Evolutionary conservation across 2,888 invertebrate species (phyloP).

Genomic region (Subacronicta megacephala): DNA sequence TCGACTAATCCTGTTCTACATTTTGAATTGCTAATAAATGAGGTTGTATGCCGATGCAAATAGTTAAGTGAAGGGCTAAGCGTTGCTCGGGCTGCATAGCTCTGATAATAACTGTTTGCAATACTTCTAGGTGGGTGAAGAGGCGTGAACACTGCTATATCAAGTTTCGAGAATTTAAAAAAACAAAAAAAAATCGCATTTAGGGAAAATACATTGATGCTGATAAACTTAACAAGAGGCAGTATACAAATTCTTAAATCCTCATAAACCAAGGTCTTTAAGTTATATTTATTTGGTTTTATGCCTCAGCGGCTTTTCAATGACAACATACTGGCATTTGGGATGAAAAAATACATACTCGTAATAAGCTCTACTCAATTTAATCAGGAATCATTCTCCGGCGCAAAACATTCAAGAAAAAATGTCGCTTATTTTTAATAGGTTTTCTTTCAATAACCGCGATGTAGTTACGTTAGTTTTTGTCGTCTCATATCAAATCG

Average conservation of each 20-base stretch:
- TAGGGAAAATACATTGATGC: no score
- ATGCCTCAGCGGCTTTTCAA: background rate
- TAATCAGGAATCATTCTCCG: conserved; percentile 47
- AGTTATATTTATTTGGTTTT: no score
- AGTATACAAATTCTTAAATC: no score
- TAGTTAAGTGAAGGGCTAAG: conserved; percentile 50
- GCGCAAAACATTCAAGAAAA: conserved; percentile 46
- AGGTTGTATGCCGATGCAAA: conserved; percentile 51
- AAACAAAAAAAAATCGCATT: no score
- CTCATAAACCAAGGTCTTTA: no score
- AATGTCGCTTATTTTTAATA: conserved; percentile 45
- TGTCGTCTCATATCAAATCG: conserved; percentile 59
- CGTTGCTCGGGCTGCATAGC: conserved; percentile 32
- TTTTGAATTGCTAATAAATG: conserved; percentile 59
- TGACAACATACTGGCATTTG: background rate
- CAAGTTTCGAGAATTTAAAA: no score
- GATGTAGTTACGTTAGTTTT: conserved; percentile 55
- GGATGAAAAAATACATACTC: conserved; percentile 15
- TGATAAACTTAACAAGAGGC: no score
- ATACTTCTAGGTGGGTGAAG: conserved; percentile 25
- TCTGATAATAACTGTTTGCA: conserved; percentile 37
- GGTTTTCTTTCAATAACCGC: conserved; percentile 47
- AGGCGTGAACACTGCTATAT: background rate
- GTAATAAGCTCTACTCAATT: conserved; percentile 23
- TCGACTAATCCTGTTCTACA: conserved; percentile 56